These are phyloP conservation scores for Lithophane socia DNA, from an alignment of 2,888 invertebrate genomes.

Conservation along the genomic window DNA sequence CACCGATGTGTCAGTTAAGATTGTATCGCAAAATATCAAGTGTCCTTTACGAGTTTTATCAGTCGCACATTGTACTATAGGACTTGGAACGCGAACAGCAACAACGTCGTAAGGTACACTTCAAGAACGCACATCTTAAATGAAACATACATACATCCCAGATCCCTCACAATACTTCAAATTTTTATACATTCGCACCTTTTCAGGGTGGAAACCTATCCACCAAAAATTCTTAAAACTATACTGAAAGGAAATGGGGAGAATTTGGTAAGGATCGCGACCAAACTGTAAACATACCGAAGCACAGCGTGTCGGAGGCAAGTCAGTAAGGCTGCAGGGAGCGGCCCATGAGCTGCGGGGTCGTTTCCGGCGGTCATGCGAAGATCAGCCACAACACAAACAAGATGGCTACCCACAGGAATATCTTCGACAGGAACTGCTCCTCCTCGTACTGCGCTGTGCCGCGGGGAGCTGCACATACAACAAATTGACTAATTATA, in stretches of 20 bases:
- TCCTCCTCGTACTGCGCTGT: slow-evolving; percentile 97
- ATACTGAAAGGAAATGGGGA: slow-evolving; percentile 58
- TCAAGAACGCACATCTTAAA: slow-evolving; percentile 8
- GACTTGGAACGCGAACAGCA: not conserved
- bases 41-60: slow-evolving; percentile 8
- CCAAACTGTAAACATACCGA: slow-evolving; percentile 65
- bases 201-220: slow-evolving; percentile 11
- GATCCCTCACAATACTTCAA: slow-evolving; percentile 43
- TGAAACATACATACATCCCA: slow-evolving; percentile 42
- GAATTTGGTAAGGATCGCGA: slow-evolving; percentile 51
- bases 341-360: slow-evolving; percentile 50
- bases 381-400: slow-evolving; percentile 98
- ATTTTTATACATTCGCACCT: slow-evolving; percentile 46
- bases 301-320: slow-evolving; percentile 46
- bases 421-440: slow-evolving; percentile 97
- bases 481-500: not conserved
- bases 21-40: not conserved
- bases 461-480: slow-evolving; percentile 92
- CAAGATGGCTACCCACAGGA: slow-evolving; percentile 97
- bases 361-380: slow-evolving; percentile 91
- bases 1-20: slow-evolving; percentile 21
- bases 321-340: slow-evolving; percentile 51
- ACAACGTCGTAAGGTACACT: slow-evolving; percentile 7
- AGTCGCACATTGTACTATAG: not conserved
- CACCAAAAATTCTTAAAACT: slow-evolving; percentile 49